These are phyloP conservation scores for Danio aesculapii DNA, from an alignment of 2,797 vertebrate species.

Conservation along the genomic window DNA sequence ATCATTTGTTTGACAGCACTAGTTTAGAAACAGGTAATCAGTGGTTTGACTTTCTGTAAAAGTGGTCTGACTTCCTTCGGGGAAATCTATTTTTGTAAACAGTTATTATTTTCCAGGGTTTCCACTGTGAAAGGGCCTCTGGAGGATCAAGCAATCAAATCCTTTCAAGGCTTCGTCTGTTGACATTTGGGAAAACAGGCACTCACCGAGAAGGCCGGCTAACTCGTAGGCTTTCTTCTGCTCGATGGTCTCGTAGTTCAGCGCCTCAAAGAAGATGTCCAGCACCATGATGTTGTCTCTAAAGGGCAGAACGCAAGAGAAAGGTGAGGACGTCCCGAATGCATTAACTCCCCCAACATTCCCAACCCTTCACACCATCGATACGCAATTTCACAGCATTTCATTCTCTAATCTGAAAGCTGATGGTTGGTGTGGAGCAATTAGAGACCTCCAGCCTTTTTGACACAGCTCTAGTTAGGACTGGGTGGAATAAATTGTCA, in stretches of 20 bases:
- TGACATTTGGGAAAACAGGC: slow-evolving; percentile 52
- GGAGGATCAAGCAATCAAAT: background rate
- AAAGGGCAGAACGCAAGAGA: slow-evolving; percentile 36
- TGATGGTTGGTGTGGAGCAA: slow-evolving; percentile 58
- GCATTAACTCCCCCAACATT: background rate
- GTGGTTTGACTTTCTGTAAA: background rate
- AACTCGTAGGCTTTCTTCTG: slow-evolving; percentile 99
- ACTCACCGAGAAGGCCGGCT: slow-evolving; percentile 95
- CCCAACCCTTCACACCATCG: background rate
- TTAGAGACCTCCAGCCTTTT: slow-evolving; percentile 57
- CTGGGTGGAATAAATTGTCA: no score
- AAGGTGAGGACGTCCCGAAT: slow-evolving; percentile 1
- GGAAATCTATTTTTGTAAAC: background rate
- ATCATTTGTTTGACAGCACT: no score
- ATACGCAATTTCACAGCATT: slow-evolving; percentile 29
- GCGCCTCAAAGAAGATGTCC: slow-evolving; percentile 97
- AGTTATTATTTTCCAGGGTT: background rate
- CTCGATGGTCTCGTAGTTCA: slow-evolving; percentile 99
- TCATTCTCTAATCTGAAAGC: slow-evolving; percentile 43
- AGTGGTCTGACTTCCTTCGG: background rate
- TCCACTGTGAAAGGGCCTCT: background rate
- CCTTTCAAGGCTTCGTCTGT: slow-evolving; percentile 40
- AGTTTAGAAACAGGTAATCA: no score
- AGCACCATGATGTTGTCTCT: slow-evolving; percentile 99
- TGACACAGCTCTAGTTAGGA: slow-evolving; percentile 26